A percentile compares a stretch with the other conserved stretches of the same genome.
phyloP scores from a whole-genome alignment of 35 echinoderm and acorn worm genomes.

The Lytechinus pictus region DNA sequence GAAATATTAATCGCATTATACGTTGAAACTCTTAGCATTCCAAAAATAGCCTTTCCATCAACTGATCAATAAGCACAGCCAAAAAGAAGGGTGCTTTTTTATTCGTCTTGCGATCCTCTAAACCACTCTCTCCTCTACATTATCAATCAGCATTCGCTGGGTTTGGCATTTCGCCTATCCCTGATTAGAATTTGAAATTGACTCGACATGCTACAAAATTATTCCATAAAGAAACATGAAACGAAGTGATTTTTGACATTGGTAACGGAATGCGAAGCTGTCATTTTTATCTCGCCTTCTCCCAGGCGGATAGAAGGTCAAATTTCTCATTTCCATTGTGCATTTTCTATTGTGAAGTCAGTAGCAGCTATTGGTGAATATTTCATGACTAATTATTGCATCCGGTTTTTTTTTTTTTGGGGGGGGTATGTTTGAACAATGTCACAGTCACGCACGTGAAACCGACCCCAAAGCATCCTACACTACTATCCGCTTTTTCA shows the following conservation, averaged over 20 bases:
- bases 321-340: too few species aligned
- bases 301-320: too few species aligned
- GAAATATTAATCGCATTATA: neutral
- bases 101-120: neutral
- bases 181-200: slow-evolving; percentile 5
- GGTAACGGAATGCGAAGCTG: neutral
- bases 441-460: too few species aligned
- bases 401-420: too few species aligned
- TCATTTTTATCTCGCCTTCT: neutral
- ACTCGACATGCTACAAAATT: neutral
- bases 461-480: too few species aligned
- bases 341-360: too few species aligned
- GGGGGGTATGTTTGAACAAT: too few species aligned
- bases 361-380: too few species aligned
- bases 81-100: neutral
- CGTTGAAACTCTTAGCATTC: neutral
- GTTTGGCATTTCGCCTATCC: neutral
- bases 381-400: too few species aligned
- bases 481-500: too few species aligned
- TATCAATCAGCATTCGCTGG: neutral
- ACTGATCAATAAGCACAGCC: too few species aligned
- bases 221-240: neutral
- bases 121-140: neutral
- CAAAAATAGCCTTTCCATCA: neutral
- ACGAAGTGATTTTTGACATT: neutral